phyloP scores from a whole-genome alignment of 35 echinoderm and acorn worm species.

The Apostichopus parvimensis region DNA sequence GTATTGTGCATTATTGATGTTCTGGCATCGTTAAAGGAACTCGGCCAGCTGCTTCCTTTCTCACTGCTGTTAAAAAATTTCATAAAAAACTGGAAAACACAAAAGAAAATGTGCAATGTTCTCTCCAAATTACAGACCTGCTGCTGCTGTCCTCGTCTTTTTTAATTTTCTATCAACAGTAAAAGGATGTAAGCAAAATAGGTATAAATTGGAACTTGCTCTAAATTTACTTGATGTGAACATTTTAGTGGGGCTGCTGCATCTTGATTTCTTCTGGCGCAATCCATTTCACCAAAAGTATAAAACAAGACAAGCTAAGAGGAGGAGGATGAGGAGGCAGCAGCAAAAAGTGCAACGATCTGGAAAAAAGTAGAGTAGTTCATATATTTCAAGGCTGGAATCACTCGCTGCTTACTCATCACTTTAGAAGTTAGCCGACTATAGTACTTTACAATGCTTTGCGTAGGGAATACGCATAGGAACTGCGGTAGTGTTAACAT shows the following conservation, averaged over 20 bases:
- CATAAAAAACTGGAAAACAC: neutral
- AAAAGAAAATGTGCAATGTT: neutral
- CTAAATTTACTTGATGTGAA: conserved; percentile 26
- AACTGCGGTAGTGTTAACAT: neutral
- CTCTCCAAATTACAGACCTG: neutral
- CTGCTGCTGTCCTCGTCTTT: neutral
- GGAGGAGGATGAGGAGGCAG: neutral
- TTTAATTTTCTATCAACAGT: conserved; percentile 38
- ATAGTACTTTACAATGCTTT: neutral
- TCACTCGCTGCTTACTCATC: conserved; percentile 34
- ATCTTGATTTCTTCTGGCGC: conserved; percentile 16
- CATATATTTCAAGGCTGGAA: conserved; percentile 11
- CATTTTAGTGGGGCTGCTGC: conserved; percentile 6
- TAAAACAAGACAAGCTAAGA: neutral
- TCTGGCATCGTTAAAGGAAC: neutral
- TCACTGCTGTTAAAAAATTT: neutral
- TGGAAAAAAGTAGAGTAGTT: conserved; percentile 34
- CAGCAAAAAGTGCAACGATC: conserved; percentile 22
- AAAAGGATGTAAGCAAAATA: conserved; percentile 22
- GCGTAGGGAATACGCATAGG: neutral
- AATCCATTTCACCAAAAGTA: neutral
- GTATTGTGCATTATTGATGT: conserved; percentile 12
- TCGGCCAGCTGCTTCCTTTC: neutral
- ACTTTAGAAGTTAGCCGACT: conserved; percentile 32
- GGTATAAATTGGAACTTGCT: conserved; percentile 27